Conservation (phyloP, 1,140 invertebrate genomes). For the Bombyx mori region ASM3026992v2 NC_085109.1:11092501-11093000, state of each 20-base stretch:
- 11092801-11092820: neutral
- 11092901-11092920: constrained; percentile 3
- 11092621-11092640: constrained; percentile 25
- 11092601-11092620: constrained; percentile 12
- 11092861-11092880: no score
- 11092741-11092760: constrained; percentile 63
- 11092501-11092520: constrained; percentile 35
- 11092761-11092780: constrained; percentile 46
- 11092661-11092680: constrained; percentile 37
- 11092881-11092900: neutral
- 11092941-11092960: constrained; percentile 4
- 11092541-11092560: constrained; percentile 35
- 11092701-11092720: constrained; percentile 28
- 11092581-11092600: constrained; percentile 33
- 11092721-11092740: constrained; percentile 38
- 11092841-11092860: no score
- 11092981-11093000: constrained; percentile 3
- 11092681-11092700: constrained; percentile 19
- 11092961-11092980: neutral
- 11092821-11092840: neutral
- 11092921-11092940: constrained; percentile 1
- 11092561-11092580: constrained; percentile 28
- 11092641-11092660: constrained; percentile 36
- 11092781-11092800: constrained; percentile 34
- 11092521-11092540: constrained; percentile 39